Evolutionary conservation across 2,888 invertebrate genomes (phyloP), one percentile per base, ranked within the genome.

Genomic region (Amaurobius ferox): DNA sequence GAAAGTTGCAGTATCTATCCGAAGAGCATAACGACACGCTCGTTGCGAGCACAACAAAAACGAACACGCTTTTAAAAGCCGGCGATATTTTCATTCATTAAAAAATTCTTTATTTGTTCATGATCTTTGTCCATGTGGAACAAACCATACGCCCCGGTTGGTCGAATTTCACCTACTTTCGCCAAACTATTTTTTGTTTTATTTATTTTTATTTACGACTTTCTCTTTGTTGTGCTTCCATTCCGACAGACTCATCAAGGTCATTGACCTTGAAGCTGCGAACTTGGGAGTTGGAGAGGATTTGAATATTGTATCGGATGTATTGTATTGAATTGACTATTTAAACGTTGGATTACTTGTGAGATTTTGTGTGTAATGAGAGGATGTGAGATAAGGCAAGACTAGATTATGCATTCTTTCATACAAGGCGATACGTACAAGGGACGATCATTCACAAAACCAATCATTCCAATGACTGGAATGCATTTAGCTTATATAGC

Each of bases 51-150:
- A 6, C 23, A 19, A 66, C 66, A 66, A 66, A 55, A 66, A 66
- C 32, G 66, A 66, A 32, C 55, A 55, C 32, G 32, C n/a, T 66
- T 32, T 32, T 35, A 66, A 66, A 66, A 66, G 32, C 23, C 32
- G 32, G 66, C 35, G 32, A 66, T 66, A 66, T 32, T 66, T 32
- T 32, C 66, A 66, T 66, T 66, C 66, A 66, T 66, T 66, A 32
- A 32, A 44, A 44, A 16, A 44, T 9, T 44, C 23, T 66, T 19
- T 66, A 66, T 66, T 66, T 66, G 66, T 32, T 66, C 66, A 66
- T 66, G 66, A 66, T 66, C 66, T 66, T 66, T 66, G 35, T 19
- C 66, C 66, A 66, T 66, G 66, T 66, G 66, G 66, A 66, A 66
- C 66, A n/a, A 35, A n/a, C 7, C 66, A 13, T 6, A 32, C 32